Evolutionary conservation across 2,113 vertebrate species (phyloP).

Genomic region (Anoplopoma fimbria): DNA sequence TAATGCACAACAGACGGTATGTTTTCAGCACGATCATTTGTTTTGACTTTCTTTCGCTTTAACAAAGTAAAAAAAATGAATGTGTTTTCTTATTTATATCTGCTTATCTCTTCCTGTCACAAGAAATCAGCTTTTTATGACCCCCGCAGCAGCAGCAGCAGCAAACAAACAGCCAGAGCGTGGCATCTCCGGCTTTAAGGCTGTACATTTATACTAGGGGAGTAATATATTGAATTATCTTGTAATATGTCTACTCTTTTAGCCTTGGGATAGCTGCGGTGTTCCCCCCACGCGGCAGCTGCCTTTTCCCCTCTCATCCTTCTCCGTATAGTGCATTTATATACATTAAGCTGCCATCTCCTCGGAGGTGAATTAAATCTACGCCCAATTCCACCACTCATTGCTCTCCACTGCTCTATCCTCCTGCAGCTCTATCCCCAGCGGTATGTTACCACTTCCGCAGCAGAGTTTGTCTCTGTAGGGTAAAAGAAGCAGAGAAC

Average conservation of each 20-base stretch:
- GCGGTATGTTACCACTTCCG: conserved; percentile 57
- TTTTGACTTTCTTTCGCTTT: conserved; percentile 31
- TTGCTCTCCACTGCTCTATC: conserved; percentile 53
- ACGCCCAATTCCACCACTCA: conserved; percentile 68
- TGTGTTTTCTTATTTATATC: conserved; percentile 44
- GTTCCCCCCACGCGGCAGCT: conserved; percentile 41
- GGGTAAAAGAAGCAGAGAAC: conserved; percentile 39
- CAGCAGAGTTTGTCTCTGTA: conserved; percentile 50
- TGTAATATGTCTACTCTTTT: conserved; percentile 63
- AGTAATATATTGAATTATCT: conserved; percentile 74
- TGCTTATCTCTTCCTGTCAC: conserved; percentile 58
- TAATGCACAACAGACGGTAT: conserved; percentile 1
- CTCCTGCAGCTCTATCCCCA: conserved; percentile 61
- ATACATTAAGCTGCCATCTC: conserved; percentile 77
- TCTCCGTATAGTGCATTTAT: conserved; percentile 71
- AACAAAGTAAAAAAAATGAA: conserved; percentile 23
- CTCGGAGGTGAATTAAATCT: conserved; percentile 78
- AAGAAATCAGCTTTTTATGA: conserved; percentile 46
- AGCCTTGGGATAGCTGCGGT: conserved; percentile 54
- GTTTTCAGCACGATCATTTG: conserved; percentile 18
- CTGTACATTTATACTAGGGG: conserved; percentile 54
- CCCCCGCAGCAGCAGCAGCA: conserved; percentile 27
- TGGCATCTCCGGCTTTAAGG: conserved; percentile 47
- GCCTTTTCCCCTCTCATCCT: conserved; percentile 40
- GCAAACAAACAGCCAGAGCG: conserved; percentile 43